Evolutionary conservation across 2,888 invertebrate genomes (phyloP), one percentile per base, ranked within the genome.

Genomic region (Melanostoma scalare): DNA sequence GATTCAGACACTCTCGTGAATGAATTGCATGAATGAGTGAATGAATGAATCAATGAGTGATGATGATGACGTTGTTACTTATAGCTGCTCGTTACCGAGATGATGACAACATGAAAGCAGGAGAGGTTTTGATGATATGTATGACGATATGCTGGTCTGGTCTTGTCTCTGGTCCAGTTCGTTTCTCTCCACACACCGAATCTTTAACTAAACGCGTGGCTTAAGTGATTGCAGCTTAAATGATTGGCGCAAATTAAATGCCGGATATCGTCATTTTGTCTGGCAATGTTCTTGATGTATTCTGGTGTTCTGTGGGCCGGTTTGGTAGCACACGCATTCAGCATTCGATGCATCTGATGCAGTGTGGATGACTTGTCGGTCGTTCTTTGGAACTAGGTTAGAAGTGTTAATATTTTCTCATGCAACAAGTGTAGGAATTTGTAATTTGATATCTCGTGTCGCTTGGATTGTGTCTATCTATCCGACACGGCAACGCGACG

Each of bases 191-290:
- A 35, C 44, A 60, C 5, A 20, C 63, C 68, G 44, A 65, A 56
- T 67, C 42, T 73, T 69, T 69, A 42, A 63, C 63, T 65, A 58
- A 72, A 52, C 74, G 84, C 79, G 79, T 75, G 79, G 84, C 79
- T 55, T 53, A 71, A 75, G 53, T 74, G 74, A 75, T 74, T 69
- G 56, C 78, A 74, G 69, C 48, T 69, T 69, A 74, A 84, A 71
- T 78, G 82, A 84, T 71, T 67, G 79, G 79, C 52, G 84, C 69
- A 84, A 79, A 79, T 78, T 79, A 75, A 84, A 79, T 84, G 84
- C 84, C 84, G 84, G 79, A 84, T 84, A 84, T 84, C 74, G 67
- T 79, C 84, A 84, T 75, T 84, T 84, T 84, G 84, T 84, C 75
- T 75, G 73, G 84, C 60, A 58, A 74, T 68, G 78, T 69, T 78